A percentile compares a stretch with the other conserved stretches of the same genome.
These are phyloP conservation scores for Panulirus ornatus DNA, from an alignment of 1,140 invertebrate species.

Conservation along the genomic window DNA sequence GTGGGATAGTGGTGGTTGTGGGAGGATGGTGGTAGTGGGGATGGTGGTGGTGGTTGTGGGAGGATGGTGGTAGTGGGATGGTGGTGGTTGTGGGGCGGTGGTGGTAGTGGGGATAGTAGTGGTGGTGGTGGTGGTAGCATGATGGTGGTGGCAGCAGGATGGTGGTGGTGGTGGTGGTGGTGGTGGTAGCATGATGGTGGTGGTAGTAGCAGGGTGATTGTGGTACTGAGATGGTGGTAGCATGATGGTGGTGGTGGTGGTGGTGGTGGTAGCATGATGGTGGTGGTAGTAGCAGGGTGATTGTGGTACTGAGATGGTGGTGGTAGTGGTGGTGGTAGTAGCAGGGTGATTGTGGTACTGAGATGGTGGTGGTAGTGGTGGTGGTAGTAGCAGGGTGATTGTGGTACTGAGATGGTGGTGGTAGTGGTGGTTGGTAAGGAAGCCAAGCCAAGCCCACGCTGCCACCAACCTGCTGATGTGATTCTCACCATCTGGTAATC, in stretches of 20 bases:
- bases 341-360: not conserved
- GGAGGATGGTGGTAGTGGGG: not conserved
- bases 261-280: not conserved
- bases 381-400: not conserved
- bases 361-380: not conserved
- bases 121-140: too few relatives aligned
- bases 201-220: too few relatives aligned
- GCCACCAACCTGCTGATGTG: not conserved
- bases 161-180: not conserved
- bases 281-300: not conserved
- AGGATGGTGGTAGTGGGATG: not conserved
- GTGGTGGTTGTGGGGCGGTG: too few relatives aligned
- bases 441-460: not conserved
- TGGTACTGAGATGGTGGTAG: not conserved
- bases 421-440: not conserved
- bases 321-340: not conserved
- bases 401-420: too few relatives aligned
- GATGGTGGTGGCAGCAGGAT: too few relatives aligned
- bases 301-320: not conserved
- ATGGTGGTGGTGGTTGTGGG: not conserved
- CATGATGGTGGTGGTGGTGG: slow-evolving; percentile 2
- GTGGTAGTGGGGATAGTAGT: not conserved
- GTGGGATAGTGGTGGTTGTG: not conserved
- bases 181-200: too few relatives aligned
- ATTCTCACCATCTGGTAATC: slow-evolving; percentile 10